Base-by-base conservation (phyloP, 92 coral and sea anemone species). In the Umimayanthus chanpuru region DNA sequence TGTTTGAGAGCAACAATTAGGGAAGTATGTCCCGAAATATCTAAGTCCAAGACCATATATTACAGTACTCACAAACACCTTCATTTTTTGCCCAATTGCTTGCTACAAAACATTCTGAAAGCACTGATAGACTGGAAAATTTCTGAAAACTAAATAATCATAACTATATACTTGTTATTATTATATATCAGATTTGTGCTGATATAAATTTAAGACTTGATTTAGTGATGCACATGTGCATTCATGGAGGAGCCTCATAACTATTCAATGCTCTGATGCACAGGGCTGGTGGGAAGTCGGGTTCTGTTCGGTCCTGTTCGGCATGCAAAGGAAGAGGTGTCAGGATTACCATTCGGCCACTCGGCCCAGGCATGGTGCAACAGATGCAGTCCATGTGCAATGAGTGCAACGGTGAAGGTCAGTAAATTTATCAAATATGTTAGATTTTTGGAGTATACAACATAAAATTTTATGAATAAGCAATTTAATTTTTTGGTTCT, bases 361-460 rank as follows among this genome's bases (percentile, higher is more conserved):
- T 96, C 71, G 99, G 99, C 14, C 99, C 99, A 50, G 99, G 99
- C 29, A 96, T 96, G 99, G 99, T 96, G 10, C 99, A 96, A 50
- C 99, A 96, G 76, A 93, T 96, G 97, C 99, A 96, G 80, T 95
- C 99, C 0, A 61, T 93, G 18, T 96, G 99, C 76, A 93, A 92
- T 87, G 96, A 95, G 38, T 96, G 99, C 83, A 83, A 81, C 82
- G 99, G 99, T 29, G 99, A 93, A 87, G 99, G 99, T 96, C 80
- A 79, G 89, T 44, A 11, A 6, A 25, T 20, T 0, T 14, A 0
- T 61, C 21, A 21, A 5, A 18, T 32, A 32, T 0, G 36, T 32
- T 32, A 32, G 36, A 32, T 32, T 32, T 32, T 32, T 32, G 36
- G 36, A 32, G 2, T 32, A 32, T 32, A 32, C 36, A 32, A 32